Base-by-base conservation (phyloP, 1,140 invertebrate species). In the Micrasema minimum region DNA sequence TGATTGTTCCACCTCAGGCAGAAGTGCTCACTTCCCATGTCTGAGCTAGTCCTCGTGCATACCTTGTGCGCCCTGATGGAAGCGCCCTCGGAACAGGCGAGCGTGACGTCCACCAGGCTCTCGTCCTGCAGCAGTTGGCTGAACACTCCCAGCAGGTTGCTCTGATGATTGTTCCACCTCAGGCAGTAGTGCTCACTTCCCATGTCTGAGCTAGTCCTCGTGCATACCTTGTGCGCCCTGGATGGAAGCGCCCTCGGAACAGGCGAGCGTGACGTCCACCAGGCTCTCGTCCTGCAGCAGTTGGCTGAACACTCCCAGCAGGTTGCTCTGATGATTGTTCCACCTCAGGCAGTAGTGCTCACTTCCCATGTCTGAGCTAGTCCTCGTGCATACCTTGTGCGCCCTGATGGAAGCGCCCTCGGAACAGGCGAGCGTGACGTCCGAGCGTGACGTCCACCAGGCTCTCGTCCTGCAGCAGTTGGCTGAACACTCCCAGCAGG, bases 121-220 rank as follows among this genome's bases (percentile, higher is more conserved):
- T 95, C 93, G 88, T 94, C 93, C 87, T 95, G 92, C 82, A 95
- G 89, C 86, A 96, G 91, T 88, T 95, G 93, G 89, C 93, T 94
- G 90, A 95, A 96, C 85, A 95, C 93, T 85, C 92, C 92, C 88
- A 95, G 89, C 86, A 95, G 90, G 89, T 95, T 95, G 89, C 92
- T 94, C 91, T 94, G 93, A 93, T 94, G 93, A 93, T 95, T 94
- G 90, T 94, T 95, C 93, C 93, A 94, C 91, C 93, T 92, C 88
- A 95, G 91, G 90, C 93, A 94, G 90, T 94, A 95, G 88, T 94
- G 93, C 91, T 94, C 92, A 93, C 93, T 94, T 92, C 92, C 93
- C 92, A 93, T 93, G 90, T 92, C 91, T 91, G 90, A 91, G 90
- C 89, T 91, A 91, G 88, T n/a, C n/a, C n/a, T n/a, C n/a, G n/a